These are phyloP conservation scores for Spea hammondii DNA, from an alignment of 2,797 vertebrate genomes.

Conservation along the genomic window DNA sequence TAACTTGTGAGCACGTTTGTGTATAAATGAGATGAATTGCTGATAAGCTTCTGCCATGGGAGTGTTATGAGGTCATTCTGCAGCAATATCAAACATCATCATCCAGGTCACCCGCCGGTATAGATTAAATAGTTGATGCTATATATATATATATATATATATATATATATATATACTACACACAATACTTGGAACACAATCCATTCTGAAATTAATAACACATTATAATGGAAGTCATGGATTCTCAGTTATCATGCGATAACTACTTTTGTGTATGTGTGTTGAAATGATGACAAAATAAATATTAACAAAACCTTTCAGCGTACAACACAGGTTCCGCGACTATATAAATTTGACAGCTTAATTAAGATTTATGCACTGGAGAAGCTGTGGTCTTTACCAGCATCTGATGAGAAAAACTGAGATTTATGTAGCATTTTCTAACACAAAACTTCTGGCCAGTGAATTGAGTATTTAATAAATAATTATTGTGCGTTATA, in stretches of 20 bases:
- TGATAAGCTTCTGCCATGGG: no score
- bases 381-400: background rate
- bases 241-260: background rate
- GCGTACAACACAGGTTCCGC: background rate
- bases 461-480: background rate
- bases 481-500: constrained; percentile 18
- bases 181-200: no score
- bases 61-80: no score
- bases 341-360: constrained; percentile 13
- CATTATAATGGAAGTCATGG: background rate
- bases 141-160: no score
- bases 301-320: background rate
- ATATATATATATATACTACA: no score
- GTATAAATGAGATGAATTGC: no score
- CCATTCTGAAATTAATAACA: background rate
- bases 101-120: no score
- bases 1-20: no score
- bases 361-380: constrained; percentile 29
- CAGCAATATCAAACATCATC: no score
- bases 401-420: background rate
- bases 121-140: no score
- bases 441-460: constrained; percentile 13
- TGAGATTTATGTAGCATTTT: constrained; percentile 19
- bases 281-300: constrained; percentile 22
- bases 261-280: background rate